Evolutionary conservation across 2,113 vertebrate species (phyloP).

Genomic region (Sterna hirundo): DNA sequence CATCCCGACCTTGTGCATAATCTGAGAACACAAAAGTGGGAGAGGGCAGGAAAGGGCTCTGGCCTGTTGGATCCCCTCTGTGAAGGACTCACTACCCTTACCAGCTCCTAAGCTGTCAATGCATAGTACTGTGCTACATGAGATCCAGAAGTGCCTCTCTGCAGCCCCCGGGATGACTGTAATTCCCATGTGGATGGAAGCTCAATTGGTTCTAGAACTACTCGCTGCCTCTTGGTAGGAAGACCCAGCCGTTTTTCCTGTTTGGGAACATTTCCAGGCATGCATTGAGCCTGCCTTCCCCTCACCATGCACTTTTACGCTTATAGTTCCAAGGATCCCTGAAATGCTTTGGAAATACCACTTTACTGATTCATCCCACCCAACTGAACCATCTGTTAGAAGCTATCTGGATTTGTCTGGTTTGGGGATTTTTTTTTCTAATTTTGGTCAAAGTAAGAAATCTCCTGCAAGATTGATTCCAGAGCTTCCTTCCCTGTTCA

Average conservation of each 20-base stretch:
- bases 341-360: not conserved
- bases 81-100: not conserved
- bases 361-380: not conserved
- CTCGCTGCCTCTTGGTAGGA: not conserved
- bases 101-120: not conserved
- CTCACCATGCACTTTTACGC: not conserved
- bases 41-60: not conserved
- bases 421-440: not conserved
- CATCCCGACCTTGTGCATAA: not conserved
- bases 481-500: not conserved
- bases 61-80: not conserved
- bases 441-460: not conserved
- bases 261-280: not conserved
- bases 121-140: accelerated
- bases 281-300: not conserved
- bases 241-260: not conserved
- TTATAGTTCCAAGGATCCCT: not conserved
- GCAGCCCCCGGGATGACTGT: not conserved
- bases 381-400: not conserved
- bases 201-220: not conserved
- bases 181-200: not conserved
- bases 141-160: not conserved
- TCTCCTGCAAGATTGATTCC: not conserved
- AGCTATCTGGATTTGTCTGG: not conserved
- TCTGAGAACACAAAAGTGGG: not conserved